These are phyloP conservation scores for Zaprionus obscuricornis DNA, from an alignment of 2,888 invertebrate species.

Conservation along the genomic window DNA sequence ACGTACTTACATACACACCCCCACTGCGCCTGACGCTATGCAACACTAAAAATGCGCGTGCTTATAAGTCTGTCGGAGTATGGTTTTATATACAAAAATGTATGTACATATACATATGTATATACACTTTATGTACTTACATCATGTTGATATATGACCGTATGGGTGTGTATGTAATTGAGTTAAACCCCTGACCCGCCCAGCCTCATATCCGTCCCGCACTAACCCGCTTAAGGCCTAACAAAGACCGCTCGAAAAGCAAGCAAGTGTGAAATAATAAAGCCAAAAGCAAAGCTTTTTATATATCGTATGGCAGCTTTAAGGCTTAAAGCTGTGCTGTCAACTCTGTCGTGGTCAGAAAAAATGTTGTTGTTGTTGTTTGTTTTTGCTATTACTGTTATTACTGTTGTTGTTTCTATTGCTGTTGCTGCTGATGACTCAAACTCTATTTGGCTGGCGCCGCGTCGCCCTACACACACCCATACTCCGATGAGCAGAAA, in stretches of 20 bases:
- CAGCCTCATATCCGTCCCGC: too few species aligned
- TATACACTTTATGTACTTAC: background rate
- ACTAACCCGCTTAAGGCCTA: slow-evolving; percentile 3
- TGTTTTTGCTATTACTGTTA: slow-evolving; percentile 9
- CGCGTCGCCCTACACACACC: slow-evolving; percentile 48
- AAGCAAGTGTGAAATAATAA: slow-evolving; percentile 45
- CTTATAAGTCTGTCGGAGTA: slow-evolving; percentile 44
- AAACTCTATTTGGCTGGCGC: slow-evolving; percentile 72
- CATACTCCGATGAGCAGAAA: too few species aligned
- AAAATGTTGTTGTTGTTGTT: slow-evolving; percentile 4
- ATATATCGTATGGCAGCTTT: slow-evolving; percentile 47
- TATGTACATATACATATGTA: slow-evolving; percentile 1
- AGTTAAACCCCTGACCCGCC: slow-evolving; percentile 24
- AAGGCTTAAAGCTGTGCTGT: slow-evolving; percentile 63
- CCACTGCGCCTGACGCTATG: slow-evolving; percentile 69
- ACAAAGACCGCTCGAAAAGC: slow-evolving; percentile 21
- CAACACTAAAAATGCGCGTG: slow-evolving; percentile 75
- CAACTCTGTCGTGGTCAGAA: slow-evolving; percentile 38
- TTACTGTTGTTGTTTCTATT: slow-evolving; percentile 12
- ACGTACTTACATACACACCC: slow-evolving; percentile 50
- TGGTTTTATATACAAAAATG: slow-evolving; percentile 18
- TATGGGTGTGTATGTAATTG: slow-evolving; percentile 43
- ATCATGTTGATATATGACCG: slow-evolving; percentile 35
- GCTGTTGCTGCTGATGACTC: slow-evolving; percentile 63
- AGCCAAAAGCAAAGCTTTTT: slow-evolving; percentile 45